Evolutionary conservation across 2,888 invertebrate genomes (phyloP).

Genomic region (Meta bourneti): DNA sequence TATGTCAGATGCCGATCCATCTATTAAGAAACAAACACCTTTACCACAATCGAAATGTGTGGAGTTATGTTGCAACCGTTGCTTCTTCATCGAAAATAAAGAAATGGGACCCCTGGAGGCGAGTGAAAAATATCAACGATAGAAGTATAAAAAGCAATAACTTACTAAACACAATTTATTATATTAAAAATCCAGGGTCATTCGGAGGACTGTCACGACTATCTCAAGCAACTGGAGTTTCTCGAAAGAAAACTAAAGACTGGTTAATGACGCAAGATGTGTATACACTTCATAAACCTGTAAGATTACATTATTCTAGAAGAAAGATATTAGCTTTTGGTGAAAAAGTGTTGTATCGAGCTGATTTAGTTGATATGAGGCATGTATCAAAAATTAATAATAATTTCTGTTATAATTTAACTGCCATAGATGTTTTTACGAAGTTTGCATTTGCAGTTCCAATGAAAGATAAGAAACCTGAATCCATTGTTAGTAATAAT

Average conservation of each 20-base stretch:
- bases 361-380: slow-evolving; percentile 7
- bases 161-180: too few species aligned
- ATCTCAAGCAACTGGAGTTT: too few species aligned
- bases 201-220: too few species aligned
- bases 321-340: neutral
- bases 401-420: neutral
- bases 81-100: too few species aligned
- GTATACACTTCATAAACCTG: neutral
- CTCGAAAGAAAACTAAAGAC: too few species aligned
- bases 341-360: slow-evolving; percentile 13
- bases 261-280: too few species aligned
- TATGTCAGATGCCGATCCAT: neutral
- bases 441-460: too few species aligned
- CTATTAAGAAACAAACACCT: neutral
- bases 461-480: too few species aligned
- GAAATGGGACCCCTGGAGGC: too few species aligned
- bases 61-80: neutral
- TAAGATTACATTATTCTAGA: neutral
- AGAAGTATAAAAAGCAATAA: too few species aligned
- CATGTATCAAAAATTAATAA: slow-evolving; percentile 19
- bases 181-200: too few species aligned
- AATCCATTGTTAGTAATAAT: neutral
- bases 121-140: too few species aligned
- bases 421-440: slow-evolving; percentile 30
- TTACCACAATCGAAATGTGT: neutral